Evolutionary conservation across 2,888 invertebrate genomes (phyloP).

Genomic region (Chymomyza amoena): DNA sequence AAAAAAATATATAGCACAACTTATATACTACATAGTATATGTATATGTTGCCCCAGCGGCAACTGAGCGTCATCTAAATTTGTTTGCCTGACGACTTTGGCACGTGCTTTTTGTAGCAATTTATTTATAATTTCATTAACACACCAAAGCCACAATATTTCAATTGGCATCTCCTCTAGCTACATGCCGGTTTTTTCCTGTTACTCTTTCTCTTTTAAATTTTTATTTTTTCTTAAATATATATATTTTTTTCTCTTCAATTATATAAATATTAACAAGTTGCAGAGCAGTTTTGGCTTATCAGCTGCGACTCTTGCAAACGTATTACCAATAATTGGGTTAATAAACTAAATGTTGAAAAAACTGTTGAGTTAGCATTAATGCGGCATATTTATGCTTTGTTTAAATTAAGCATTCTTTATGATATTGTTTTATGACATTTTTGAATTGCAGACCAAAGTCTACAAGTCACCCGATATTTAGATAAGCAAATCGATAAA

Average conservation of each 20-base stretch:
- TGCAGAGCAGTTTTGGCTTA: neutral
- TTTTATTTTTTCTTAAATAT: neutral
- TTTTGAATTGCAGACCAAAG: neutral
- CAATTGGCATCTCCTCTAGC: neutral
- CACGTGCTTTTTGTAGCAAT: conserved; percentile 24
- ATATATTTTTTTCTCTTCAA: too few relatives aligned
- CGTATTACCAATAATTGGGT: conserved; percentile 41
- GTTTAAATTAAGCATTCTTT: conserved; percentile 48
- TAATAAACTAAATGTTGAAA: conserved; percentile 56
- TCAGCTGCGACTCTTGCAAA: conserved; percentile 1
- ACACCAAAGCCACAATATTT: conserved; percentile 2
- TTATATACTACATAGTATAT: neutral
- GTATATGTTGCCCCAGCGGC: conserved; percentile 4
- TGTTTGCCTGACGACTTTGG: neutral
- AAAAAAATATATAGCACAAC: neutral
- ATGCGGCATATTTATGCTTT: conserved; percentile 59
- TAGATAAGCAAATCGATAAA: neutral
- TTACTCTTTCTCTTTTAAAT: neutral
- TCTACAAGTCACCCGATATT: neutral
- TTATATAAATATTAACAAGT: neutral
- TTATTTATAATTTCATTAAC: conserved; percentile 33
- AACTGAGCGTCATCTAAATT: conserved; percentile 5
- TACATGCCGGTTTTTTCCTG: neutral
- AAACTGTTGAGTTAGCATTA: conserved; percentile 49
- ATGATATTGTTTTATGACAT: conserved; percentile 14